Evolutionary conservation across 2,888 invertebrate genomes (phyloP), one percentile per base, ranked within the genome.

Genomic region (Mechanitis mazaeus): DNA sequence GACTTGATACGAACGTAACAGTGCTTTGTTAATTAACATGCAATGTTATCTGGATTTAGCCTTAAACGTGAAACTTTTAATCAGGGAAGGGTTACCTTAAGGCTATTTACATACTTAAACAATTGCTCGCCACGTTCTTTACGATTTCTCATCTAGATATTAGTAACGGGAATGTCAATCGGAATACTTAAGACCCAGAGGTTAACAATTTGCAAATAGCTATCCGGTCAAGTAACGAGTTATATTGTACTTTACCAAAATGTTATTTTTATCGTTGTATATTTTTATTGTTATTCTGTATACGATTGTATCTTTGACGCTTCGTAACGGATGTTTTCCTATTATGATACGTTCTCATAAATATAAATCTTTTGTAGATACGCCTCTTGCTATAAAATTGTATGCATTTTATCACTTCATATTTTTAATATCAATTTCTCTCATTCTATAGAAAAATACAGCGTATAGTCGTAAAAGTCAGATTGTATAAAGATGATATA

Each of bases 41-140:
- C 76, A 69, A 72, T 69, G 70, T 76, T 80, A 80, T 78, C 78
- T 68, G 68, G 66, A 67, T 65, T 65, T 66, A 65, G 68, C 68
- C 50, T 50, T 67, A 68, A 75, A 78, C 77, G 77, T 73, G 77
- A 68, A 71, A 75, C 72, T 78, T 76, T 77, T 76, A 73, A 76
- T 76, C 78, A 71, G 59, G 47, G 56, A 67, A 64, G 64, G 69
- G 64, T 65, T 67, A 69, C 35, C 35, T 35, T 35, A 35, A 60
- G 63, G 61, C 59, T 76, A 87, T 87, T 87, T 86, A 82, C 87
- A 87, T 87, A 84, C 71, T 82, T 84, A 79, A 81, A 85, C 85
- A 81, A 86, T 86, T 84, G 83, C 84, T 72, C 74, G 77, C 73
- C 73, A 79, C 84, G 84, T 87, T 85, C 84, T 84, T 85, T 71